phyloP scores from a whole-genome alignment of 35 echinoderm and acorn worm species.

The Apostichopus californicus region DNA sequence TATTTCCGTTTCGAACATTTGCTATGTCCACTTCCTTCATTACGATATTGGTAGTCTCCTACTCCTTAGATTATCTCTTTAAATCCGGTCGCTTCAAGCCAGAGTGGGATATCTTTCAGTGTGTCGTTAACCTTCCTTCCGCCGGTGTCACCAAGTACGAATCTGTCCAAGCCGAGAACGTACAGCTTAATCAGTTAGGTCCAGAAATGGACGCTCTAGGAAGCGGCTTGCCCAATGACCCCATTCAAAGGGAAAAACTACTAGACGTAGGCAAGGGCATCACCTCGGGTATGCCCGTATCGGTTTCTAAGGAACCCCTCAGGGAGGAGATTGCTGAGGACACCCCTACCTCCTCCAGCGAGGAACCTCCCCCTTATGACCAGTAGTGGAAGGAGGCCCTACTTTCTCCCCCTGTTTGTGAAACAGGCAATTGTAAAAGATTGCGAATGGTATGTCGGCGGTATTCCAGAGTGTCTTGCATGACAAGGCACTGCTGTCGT shows the following conservation, averaged over 20 bases:
- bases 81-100: conserved; percentile 34
- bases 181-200: conserved; percentile 69
- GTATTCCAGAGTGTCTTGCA: no score
- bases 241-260: conserved; percentile 79
- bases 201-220: conserved; percentile 67
- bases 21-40: conserved; percentile 69
- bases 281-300: conserved; percentile 62
- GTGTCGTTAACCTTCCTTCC: conserved; percentile 43
- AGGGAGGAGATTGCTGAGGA: conserved; percentile 62
- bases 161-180: conserved; percentile 76
- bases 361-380: conserved; percentile 43
- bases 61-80: conserved; percentile 61
- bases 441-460: no score
- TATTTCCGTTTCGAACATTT: conserved; percentile 87
- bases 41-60: conserved; percentile 71
- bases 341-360: conserved; percentile 54
- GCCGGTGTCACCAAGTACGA: conserved; percentile 19
- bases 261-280: conserved; percentile 77
- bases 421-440: no score
- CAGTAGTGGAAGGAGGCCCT: not conserved
- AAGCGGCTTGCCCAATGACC: conserved; percentile 50
- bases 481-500: no score
- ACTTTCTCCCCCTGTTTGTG: no score
- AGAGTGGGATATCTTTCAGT: conserved; percentile 70
- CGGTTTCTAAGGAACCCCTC: conserved; percentile 90